Conservation (phyloP, 2,113 vertebrate genomes). For the Etheostoma spectabile region DNA sequence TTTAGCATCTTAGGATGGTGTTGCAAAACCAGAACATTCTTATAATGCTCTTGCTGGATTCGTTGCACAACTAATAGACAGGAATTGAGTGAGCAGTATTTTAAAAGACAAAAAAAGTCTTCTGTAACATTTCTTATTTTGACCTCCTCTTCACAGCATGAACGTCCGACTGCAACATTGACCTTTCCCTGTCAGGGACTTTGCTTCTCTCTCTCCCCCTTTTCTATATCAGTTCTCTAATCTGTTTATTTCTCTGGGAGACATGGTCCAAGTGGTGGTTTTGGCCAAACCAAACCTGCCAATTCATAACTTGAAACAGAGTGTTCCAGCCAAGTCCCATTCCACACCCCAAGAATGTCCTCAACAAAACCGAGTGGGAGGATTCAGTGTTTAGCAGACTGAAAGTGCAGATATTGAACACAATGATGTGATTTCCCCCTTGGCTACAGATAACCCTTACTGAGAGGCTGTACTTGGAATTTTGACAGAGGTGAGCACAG, state of each 20-base stretch:
- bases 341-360: conserved; percentile 56
- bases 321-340: conserved; percentile 67
- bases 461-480: conserved; percentile 25
- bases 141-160: background rate
- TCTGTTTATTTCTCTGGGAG: conserved; percentile 29
- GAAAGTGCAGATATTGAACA: conserved; percentile 43
- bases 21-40: conserved; percentile 9
- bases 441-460: conserved; percentile 8
- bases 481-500: background rate
- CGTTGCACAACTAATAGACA: background rate
- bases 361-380: conserved; percentile 53
- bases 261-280: conserved; percentile 30
- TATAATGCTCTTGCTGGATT: background rate
- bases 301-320: conserved; percentile 56
- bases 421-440: conserved; percentile 16
- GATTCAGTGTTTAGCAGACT: conserved; percentile 10
- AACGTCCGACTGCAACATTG: background rate
- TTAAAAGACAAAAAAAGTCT: background rate
- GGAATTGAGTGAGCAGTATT: background rate
- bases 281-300: conserved; percentile 50
- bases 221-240: conserved; percentile 26
- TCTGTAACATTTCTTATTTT: background rate
- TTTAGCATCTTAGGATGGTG: conserved; percentile 9
- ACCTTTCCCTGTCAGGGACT: conserved; percentile 10
- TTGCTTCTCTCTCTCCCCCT: background rate